Evolutionary conservation across 2,888 invertebrate genomes (phyloP), one percentile per base, ranked within the genome.

Genomic region (Hydropsyche betteni): DNA sequence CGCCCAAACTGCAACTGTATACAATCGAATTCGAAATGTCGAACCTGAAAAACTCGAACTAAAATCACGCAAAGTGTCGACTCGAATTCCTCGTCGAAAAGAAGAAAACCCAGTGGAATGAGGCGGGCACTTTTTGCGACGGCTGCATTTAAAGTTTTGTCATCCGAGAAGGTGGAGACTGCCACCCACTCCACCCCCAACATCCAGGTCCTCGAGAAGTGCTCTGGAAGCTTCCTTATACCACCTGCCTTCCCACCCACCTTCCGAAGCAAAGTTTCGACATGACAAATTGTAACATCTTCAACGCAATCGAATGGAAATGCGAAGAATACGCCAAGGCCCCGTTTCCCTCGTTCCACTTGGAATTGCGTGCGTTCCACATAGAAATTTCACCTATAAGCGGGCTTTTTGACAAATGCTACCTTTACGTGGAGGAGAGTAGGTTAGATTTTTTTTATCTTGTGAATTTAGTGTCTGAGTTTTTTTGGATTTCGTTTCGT

Each of bases 251-350:
- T 44, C 53, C 53, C 53, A 53, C 53, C 8, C 24, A 58, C 16
- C 58, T 24, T 24, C 24, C 24, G 64, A 34, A n/a, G 70, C 36
- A 75, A 79, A 79, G 74, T 79, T 79, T 78, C 72, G 79, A 79
- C 79, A 79, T 79, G 79, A 79, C 79, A 79, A 79, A 79, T 79
- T 77, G 79, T 79, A 79, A 77, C 79, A 74, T 76, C 75, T 77
- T 77, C 79, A 75, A 76, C 69, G 77, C 77, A 77, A 77, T 77
- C 79, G 79, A 77, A 79, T 77, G 79, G 79, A 79, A 79, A 79
- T 79, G 36, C 64, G 64, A 12, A 44, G 64, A 58, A 58, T 58
- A 24, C 58, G 58, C 14, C 24, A 24, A 14, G 58, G 14, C 58
- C 58, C 58, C 24, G 58, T 8, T 8, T 53, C 24, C 24, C 58